phyloP scores from a whole-genome alignment of 2,113 vertebrate species.

The Pollimyrus isidori region DNA sequence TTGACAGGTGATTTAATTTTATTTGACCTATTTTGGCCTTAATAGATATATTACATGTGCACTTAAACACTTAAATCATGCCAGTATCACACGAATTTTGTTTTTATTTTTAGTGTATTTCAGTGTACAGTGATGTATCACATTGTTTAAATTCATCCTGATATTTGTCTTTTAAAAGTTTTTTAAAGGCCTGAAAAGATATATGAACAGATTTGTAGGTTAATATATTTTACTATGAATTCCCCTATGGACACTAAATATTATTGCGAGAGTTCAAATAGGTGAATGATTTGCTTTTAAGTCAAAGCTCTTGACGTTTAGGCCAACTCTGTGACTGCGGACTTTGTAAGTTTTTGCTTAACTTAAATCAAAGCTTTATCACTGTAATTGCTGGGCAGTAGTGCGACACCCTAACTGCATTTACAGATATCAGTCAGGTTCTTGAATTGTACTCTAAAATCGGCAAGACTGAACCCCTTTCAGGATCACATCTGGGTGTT shows the following conservation, averaged over 20 bases:
- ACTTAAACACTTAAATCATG: constrained; percentile 10
- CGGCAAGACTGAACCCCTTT: background rate
- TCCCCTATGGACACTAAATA: constrained; percentile 27
- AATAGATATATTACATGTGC: background rate
- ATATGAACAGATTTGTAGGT: background rate
- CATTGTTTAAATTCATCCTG: background rate
- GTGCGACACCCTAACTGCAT: no score
- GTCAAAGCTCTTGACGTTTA: background rate
- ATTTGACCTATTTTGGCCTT: constrained; percentile 2
- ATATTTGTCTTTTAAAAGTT: background rate
- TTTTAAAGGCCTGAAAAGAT: background rate
- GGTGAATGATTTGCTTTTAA: background rate
- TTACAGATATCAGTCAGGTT: background rate
- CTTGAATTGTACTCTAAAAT: background rate
- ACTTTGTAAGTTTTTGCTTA: background rate
- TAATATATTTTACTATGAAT: background rate
- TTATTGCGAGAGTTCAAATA: constrained; percentile 21
- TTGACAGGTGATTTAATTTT: background rate
- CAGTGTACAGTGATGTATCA: background rate
- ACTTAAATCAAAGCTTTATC: background rate
- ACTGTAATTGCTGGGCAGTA: background rate
- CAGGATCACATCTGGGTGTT: background rate
- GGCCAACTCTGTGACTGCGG: background rate
- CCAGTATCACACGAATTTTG: background rate
- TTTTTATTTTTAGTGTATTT: background rate